Evolutionary conservation across 2,797 vertebrate genomes (phyloP).

Genomic region (Hippopotamyrus pictus): DNA sequence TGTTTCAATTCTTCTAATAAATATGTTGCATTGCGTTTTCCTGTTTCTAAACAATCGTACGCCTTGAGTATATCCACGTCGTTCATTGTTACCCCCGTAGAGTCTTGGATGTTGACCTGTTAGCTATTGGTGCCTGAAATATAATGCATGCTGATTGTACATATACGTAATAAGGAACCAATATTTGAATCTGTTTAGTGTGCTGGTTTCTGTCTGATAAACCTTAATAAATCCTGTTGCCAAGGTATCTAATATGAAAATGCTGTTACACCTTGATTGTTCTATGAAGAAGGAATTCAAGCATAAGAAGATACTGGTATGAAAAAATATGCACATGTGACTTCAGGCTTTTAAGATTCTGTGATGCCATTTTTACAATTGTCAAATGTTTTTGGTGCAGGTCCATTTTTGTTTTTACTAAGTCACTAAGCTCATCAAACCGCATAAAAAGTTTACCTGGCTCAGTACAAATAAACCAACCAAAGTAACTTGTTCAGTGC

Average conservation of each 20-base stretch:
- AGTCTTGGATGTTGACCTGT: neutral
- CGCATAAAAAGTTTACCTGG: neutral
- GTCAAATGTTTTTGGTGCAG: neutral
- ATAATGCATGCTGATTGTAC: neutral
- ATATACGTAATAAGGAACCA: neutral
- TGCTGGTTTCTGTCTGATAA: neutral
- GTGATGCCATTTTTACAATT: neutral
- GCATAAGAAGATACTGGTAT: neutral
- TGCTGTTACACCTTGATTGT: neutral
- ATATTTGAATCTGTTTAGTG: neutral
- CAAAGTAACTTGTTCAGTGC: neutral
- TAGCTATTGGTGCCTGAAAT: neutral
- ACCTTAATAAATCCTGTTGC: neutral
- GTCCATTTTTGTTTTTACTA: neutral
- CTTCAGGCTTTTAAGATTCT: neutral
- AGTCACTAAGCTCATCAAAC: neutral
- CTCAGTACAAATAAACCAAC: neutral
- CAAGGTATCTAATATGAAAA: neutral
- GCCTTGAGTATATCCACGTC: neutral
- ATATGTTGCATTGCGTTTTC: neutral
- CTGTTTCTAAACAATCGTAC: neutral
- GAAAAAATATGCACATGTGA: neutral
- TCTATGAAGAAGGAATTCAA: neutral
- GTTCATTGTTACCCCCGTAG: neutral
- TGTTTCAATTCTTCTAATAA: neutral